Evolutionary conservation across 1,140 invertebrate genomes (phyloP), one percentile per base, ranked within the genome.

Genomic region (Pristionchus pacificus): DNA sequence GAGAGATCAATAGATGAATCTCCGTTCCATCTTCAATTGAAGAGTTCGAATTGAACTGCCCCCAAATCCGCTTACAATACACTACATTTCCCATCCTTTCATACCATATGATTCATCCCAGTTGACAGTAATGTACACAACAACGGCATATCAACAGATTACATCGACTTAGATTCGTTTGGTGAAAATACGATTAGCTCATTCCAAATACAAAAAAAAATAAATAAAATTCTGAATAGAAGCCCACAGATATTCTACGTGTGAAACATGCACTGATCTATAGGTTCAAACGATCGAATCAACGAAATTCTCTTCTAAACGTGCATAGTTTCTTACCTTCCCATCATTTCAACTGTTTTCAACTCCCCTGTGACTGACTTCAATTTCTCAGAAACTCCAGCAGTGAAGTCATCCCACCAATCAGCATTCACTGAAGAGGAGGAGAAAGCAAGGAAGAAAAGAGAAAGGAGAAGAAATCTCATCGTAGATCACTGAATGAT

Each of bases 361-460:
- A n/a, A n/a, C n/a, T n/a, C n/a, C n/a, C n/a, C n/a, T n/a, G 24
- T 1, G 19, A 61, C 10, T 28, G 25, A 68, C 19, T 13, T 6
- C 15, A 60, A 68, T n/a, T 60, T 68, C 0, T 27, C 29, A 25
- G 14, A 14, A 19, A 70, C 71, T n/a, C 33, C 38, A 32, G 68
- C 71, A 25, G 71, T 68, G 60, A 73, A 69, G 15, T 30, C 68
- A 55, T 73, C 71, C 65, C 65, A 73, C 71, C 71, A 73, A 60
- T 73, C 71, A n/a, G 71, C 71, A 29, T 57, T n/a, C 25, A 62
- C 67, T 6, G 33, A 38, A 25, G 65, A 62, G 25, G 19, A 32
- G 28, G 65, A 72, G 1, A 72, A n/a, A 25, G 63, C 3, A 0
- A 65, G 33, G 59, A 64, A 15, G 25, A 65, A 30, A n/a, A 72